Evolutionary conservation across 2,888 invertebrate species (phyloP), one percentile per base, ranked within the genome.

Genomic region (Mylabris sibirica): DNA sequence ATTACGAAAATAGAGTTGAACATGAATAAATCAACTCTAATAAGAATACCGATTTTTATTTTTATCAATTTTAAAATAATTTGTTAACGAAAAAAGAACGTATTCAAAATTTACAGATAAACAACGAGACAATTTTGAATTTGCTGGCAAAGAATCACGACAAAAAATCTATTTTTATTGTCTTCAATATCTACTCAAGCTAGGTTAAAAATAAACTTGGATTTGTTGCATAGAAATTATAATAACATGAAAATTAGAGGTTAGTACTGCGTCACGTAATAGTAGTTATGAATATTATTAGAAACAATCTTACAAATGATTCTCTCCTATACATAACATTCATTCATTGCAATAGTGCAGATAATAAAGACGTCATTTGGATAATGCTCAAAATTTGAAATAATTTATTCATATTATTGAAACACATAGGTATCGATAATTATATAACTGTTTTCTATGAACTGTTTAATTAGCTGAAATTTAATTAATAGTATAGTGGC

Each of bases 161-260:
- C 49, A 53, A 17, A 53, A 53, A 20, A 22, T 53, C 49, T 53
- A 53, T 53, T 53, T 53, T 53, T 53, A 53, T 53, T 53, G 11
- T 53, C 22, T 53, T 53, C 22, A 20, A 53, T 20, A 22, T n/a
- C n/a, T n/a, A n/a, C 11, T 11, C 9, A 30, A 53, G 49, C 22
- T 8, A n/a, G 17, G 1, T 53, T 9, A 20, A 22, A 44, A 53
- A 53, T 53, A 53, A 53, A 53, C 49, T 53, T 53, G 22, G 22
- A 53, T 53, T 53, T 22, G 22, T 20, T 53, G 0, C 17, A 22
- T 20, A 53, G 20, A 53, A 9, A 53, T 6, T 20, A 53, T 11
- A 8, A 53, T 53, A 53, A 44, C n/a, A 44, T 44, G 44, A 44
- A 53, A 53, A 22, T 53, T 22, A 20, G 49, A 53, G 20, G 5